phyloP scores from a whole-genome alignment of 2,888 invertebrate genomes.

The Cotesia congregata region DNA sequence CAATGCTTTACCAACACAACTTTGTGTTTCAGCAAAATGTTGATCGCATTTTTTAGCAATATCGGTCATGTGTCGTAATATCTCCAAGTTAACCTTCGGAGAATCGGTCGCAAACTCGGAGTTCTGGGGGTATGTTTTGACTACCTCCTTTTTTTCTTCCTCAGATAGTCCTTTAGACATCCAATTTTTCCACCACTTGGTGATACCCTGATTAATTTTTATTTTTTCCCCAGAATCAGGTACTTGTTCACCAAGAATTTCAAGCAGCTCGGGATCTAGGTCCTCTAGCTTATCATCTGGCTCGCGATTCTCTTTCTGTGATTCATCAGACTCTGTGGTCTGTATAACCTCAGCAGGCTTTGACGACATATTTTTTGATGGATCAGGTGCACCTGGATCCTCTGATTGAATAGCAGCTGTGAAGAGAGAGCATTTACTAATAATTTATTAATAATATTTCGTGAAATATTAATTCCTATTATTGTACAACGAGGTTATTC shows the following conservation, averaged over 20 bases:
- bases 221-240: constrained; percentile 48
- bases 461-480: too few species aligned
- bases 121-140: neutral
- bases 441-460: too few species aligned
- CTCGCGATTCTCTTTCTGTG: neutral
- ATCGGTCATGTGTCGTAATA: constrained; percentile 28
- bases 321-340: neutral
- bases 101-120: constrained; percentile 21
- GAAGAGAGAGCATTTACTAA: too few species aligned
- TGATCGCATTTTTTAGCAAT: constrained; percentile 38
- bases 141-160: neutral
- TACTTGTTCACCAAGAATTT: neutral
- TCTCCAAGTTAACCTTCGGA: constrained; percentile 36
- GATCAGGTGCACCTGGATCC: too few species aligned
- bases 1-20: constrained; percentile 32
- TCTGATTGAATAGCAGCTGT: too few species aligned
- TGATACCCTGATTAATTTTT: constrained; percentile 55
- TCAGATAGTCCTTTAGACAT: constrained; percentile 32
- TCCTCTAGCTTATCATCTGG: neutral
- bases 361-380: too few species aligned
- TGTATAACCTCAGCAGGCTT: too few species aligned
- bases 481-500: too few species aligned
- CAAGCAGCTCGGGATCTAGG: neutral
- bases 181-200: constrained; percentile 35
- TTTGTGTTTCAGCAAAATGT: constrained; percentile 37